Evolutionary conservation across 2,888 invertebrate genomes (phyloP).

Genomic region (Cordilura impudica): DNA sequence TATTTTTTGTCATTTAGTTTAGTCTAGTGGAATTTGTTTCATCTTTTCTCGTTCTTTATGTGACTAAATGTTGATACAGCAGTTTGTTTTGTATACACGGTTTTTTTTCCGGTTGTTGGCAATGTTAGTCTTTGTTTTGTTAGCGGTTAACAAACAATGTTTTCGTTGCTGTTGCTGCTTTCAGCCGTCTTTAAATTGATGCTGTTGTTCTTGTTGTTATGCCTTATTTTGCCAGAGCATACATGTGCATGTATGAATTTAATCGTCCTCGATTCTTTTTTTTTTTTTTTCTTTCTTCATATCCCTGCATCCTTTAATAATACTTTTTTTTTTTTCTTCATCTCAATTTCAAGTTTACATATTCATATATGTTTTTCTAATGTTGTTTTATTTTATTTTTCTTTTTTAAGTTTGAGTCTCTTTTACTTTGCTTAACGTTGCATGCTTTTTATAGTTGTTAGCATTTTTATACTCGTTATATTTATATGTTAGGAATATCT

Average conservation of each 20-base stretch:
- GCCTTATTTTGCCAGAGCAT: constrained; percentile 12
- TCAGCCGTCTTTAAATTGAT: constrained; percentile 55
- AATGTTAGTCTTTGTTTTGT: constrained; percentile 54
- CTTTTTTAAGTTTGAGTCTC: constrained; percentile 50
- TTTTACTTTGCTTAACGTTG: constrained; percentile 60
- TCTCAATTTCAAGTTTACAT: constrained; percentile 46
- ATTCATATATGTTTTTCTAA: constrained; percentile 17
- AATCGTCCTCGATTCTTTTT: constrained; percentile 52
- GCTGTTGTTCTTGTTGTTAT: constrained; percentile 10
- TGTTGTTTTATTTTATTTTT: constrained; percentile 14
- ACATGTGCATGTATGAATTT: constrained; percentile 31
- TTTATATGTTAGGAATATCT: not conserved
- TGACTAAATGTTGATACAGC: constrained; percentile 58
- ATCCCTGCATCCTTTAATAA: constrained; percentile 41
- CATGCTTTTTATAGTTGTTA: constrained; percentile 55
- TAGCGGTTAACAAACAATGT: constrained; percentile 63
- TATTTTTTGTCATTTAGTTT: constrained; percentile 52
- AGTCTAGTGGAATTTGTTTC: constrained; percentile 55
- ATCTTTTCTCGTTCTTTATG: constrained; percentile 13
- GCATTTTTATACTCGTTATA: constrained; percentile 51
- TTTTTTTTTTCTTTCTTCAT: not conserved
- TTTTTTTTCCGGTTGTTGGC: constrained; percentile 45
- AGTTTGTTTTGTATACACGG: constrained; percentile 51
- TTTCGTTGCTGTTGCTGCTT: constrained; percentile 54
- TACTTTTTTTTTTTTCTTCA: constrained; percentile 10